Evolutionary conservation across 2,888 invertebrate species (phyloP), one percentile per base, ranked within the genome.

Genomic region (Lysandra coridon): DNA sequence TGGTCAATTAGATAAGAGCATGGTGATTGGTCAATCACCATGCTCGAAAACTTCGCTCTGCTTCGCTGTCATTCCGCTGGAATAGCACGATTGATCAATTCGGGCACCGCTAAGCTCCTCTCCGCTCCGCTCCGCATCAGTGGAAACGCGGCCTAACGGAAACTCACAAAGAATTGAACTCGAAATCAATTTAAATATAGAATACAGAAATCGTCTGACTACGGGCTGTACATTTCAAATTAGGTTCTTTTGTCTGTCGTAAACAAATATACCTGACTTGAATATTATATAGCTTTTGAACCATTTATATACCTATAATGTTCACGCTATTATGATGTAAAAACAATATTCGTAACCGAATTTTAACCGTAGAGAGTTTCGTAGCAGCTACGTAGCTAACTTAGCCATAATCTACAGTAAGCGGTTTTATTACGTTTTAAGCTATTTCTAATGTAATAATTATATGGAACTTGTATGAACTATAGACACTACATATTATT

Each of bases 201-300:
- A 88, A 84, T 87, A 86, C 89, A 90, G 87, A 89, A 90, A 88
- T 88, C 89, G 87, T 86, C 84, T 81, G 81, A 80, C 83, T 85
- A 94, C 93, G 90, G 89, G 91, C 78, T 85, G 83, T 84, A 90
- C 91, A 94, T 94, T 78, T 84, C 83, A 87, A 94, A 93, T 91
- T 88, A 92, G 92, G 82, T 83, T 83, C 84, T 90, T 91, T 93
- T 94, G 94, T 94, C 88, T 80, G 62, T 33, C 88, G 85, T 85
- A 83, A 82, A 85, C 84, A 84, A 88, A 87, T 87, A 84, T 81
- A 83, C 83, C 83, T 83, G 84, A 83, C 85, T 84, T 87, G 86
- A 83, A 86, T 85, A 86, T 83, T 83, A 37, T 81, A 80, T 80
- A 79, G 80, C 80, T 80, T 82, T 80, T 79, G 77, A 80, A 44